Evolutionary conservation across 2,113 vertebrate species (phyloP).

Genomic region (Sylvilagus bachmani): DNA sequence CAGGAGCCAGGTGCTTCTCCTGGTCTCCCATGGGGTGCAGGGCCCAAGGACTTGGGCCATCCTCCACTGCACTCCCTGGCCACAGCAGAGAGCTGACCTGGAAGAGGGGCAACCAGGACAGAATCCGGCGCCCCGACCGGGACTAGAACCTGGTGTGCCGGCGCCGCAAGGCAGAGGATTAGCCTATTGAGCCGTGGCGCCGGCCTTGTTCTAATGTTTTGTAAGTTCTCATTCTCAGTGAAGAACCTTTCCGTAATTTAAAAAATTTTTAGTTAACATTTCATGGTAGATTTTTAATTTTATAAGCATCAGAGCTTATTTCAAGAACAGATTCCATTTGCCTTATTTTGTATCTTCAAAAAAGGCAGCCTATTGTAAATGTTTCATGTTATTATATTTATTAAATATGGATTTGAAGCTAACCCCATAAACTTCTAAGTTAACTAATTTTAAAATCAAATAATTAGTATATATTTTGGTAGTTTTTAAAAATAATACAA

Average conservation of each 20-base stretch:
- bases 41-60: too few species aligned
- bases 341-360: constrained; percentile 44
- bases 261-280: constrained; percentile 7
- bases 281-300: constrained; percentile 34
- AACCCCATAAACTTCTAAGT: constrained; percentile 24
- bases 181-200: too few species aligned
- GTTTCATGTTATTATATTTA: not conserved
- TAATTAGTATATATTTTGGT: not conserved
- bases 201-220: not conserved
- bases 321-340: constrained; percentile 24
- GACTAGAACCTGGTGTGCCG: too few species aligned
- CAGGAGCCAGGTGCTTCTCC: too few species aligned
- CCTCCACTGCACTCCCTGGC: too few species aligned
- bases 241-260: constrained; percentile 16
- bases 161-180: too few species aligned
- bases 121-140: too few species aligned
- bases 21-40: too few species aligned
- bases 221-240: constrained; percentile 38
- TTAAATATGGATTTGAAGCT: constrained; percentile 53
- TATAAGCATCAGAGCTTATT: constrained; percentile 4
- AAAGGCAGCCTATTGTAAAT: not conserved
- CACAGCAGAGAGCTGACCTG: too few species aligned
- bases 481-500: constrained; percentile 64
- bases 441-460: constrained; percentile 55
- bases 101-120: too few species aligned